Evolutionary conservation across 2,797 vertebrate genomes (phyloP), one percentile per base, ranked within the genome.

Genomic region (Protosalanx chinensis): DNA sequence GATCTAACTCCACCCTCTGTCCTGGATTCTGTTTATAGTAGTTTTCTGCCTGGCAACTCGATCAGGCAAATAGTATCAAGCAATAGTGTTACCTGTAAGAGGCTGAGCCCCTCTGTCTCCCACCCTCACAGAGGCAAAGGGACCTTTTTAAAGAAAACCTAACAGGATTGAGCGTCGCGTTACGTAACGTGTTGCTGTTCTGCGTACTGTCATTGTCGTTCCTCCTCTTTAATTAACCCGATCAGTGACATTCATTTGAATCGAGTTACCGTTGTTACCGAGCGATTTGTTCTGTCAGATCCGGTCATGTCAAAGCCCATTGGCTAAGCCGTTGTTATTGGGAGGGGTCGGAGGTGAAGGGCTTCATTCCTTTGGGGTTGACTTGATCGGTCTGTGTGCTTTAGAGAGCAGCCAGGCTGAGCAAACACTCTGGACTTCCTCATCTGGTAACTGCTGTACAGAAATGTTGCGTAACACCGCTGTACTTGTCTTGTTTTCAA

Each of bases 171-270:
- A 64, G 18, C 32, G 27, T 53, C 10, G 20, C 57, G 29, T 64
- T 53, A 23, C 30, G 32, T 64, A 71, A 63, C 27, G 8, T 12
- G 5, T 27, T 66, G 46, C 5, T 49, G 51, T 12, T 4, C 3
- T 6, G 13, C 30, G 27, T 51, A 27, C 37, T 64, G 18, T 10
- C n/a, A 23, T 27, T 51, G 15, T 56, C 2, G 41, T 35, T 53
- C 61, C 46, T 64, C 32, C 33, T 37, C 15, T 49, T 74, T 13
- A 59, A 60, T 76, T 67, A 74, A 74, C 61, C 61, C 41, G 37
- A 71, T 71, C 20, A 59, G 51, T 73, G 20, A n/a, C 64, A 58
- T 64, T 30, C 13, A 30, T 71, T 71, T 62, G n/a, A n/a, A 10
- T 62, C 29, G 20, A 46, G 29, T 72, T 56, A 41, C 62, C 57